Evolutionary conservation across 2,888 invertebrate genomes (phyloP).

Genomic region (Agriotes lineatus): DNA sequence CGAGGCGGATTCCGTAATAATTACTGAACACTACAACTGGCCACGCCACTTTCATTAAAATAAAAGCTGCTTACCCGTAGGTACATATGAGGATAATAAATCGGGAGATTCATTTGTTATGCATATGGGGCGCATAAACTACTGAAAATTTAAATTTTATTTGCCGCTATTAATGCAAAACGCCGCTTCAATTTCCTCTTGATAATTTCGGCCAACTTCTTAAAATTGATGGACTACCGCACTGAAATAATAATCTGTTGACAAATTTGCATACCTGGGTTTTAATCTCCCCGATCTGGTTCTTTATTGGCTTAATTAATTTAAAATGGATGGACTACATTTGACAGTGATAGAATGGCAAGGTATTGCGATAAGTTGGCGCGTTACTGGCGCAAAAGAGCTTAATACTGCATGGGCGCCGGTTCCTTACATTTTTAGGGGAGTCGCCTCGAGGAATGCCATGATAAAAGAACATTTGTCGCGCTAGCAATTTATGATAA

Average conservation of each 20-base stretch:
- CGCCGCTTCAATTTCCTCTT: constrained; percentile 5
- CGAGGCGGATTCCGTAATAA: constrained; percentile 33
- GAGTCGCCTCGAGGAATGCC: too few species aligned
- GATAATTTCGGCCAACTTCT: constrained; percentile 15
- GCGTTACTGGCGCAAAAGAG: neutral
- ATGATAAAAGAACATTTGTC: too few species aligned
- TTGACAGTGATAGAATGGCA: constrained; percentile 22
- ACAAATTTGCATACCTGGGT: constrained; percentile 45
- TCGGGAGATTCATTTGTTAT: constrained; percentile 34
- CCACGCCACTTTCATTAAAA: constrained; percentile 42
- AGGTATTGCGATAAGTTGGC: constrained; percentile 6
- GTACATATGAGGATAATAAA: constrained; percentile 30
- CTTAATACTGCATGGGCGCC: too few species aligned
- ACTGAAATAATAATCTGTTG: constrained; percentile 35
- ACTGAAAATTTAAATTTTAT: constrained; percentile 13
- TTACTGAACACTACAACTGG: constrained; percentile 34
- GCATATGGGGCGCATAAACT: constrained; percentile 20
- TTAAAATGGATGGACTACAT: constrained; percentile 30
- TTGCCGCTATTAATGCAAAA: constrained; percentile 19
- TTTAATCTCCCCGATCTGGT: constrained; percentile 40
- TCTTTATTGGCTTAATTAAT: constrained; percentile 44
- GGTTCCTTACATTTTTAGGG: too few species aligned
- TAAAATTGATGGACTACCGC: constrained; percentile 32
- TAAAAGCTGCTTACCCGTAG: constrained; percentile 38
- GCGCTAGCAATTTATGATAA: too few species aligned